Evolutionary conservation across 2,888 invertebrate species (phyloP).

Genomic region (Andrena camellia): DNA sequence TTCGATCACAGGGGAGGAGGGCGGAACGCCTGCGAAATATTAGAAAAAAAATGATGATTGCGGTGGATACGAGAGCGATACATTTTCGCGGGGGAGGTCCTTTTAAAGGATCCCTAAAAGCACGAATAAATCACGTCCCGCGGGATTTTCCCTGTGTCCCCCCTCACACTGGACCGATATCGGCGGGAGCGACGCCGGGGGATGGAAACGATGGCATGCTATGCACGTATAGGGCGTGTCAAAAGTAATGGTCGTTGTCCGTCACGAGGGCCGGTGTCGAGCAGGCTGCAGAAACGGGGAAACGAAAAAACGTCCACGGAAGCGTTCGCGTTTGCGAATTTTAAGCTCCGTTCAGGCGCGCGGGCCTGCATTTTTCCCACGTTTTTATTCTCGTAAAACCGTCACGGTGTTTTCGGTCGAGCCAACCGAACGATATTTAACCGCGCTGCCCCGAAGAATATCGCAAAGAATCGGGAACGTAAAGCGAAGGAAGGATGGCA

Average conservation of each 20-base stretch:
- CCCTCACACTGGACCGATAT: constrained; percentile 23
- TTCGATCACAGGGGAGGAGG: too few species aligned
- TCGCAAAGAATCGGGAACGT: neutral
- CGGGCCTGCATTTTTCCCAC: neutral
- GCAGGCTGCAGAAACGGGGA: constrained; percentile 8
- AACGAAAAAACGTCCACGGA: constrained; percentile 31
- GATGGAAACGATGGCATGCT: constrained; percentile 48
- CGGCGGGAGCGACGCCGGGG: constrained; percentile 10
- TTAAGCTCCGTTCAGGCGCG: neutral
- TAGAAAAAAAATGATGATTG: constrained; percentile 38
- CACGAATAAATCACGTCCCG: constrained; percentile 75
- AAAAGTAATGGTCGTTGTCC: constrained; percentile 77
- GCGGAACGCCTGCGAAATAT: neutral
- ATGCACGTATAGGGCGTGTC: constrained; percentile 69
- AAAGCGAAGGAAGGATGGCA: neutral
- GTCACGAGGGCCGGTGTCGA: constrained; percentile 60
- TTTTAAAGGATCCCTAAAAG: constrained; percentile 71
- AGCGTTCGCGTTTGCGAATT: constrained; percentile 25
- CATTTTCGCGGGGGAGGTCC: constrained; percentile 55
- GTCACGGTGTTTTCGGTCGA: neutral
- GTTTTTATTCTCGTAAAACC: neutral
- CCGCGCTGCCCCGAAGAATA: neutral
- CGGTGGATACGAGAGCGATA: constrained; percentile 33
- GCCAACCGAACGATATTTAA: neutral
- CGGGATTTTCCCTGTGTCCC: constrained; percentile 43